Evolutionary conservation across 2,113 vertebrate species (phyloP).

Genomic region (Fukomys damarensis): DNA sequence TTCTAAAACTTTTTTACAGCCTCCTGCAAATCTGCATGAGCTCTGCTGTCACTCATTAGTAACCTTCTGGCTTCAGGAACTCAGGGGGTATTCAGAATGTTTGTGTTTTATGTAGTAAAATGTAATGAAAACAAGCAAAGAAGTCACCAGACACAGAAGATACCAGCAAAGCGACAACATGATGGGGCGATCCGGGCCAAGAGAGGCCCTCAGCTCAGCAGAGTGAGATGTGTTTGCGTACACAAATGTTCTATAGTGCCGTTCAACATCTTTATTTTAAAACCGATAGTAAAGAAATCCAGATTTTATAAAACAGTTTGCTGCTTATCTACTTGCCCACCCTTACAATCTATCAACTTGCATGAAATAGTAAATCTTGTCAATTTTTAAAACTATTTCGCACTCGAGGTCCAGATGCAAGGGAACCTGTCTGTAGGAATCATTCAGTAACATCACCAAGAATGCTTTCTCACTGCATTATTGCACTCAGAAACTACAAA

Average conservation of each 20-base stretch:
- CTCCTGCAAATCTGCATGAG: background rate
- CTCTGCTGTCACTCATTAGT: background rate
- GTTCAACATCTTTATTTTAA: slow-evolving; percentile 46
- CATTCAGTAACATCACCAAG: background rate
- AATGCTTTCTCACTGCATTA: background rate
- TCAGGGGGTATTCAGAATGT: background rate
- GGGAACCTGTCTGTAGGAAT: background rate
- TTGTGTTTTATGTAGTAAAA: background rate
- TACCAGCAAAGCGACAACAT: background rate
- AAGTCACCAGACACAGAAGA: background rate
- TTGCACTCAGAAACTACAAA: slow-evolving; percentile 38
- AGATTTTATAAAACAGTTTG: background rate
- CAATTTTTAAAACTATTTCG: slow-evolving; percentile 50
- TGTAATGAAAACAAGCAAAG: background rate
- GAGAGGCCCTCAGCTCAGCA: background rate
- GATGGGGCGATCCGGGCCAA: background rate
- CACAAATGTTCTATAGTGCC: background rate
- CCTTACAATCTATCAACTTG: background rate
- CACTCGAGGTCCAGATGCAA: slow-evolving; percentile 15
- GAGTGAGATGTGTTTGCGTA: background rate
- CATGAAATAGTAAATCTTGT: background rate
- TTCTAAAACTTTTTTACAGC: slow-evolving; percentile 10
- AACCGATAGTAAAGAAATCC: slow-evolving; percentile 33
- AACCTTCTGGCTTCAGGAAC: slow-evolving; percentile 1
- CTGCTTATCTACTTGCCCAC: background rate